These are phyloP conservation scores for Neodontobutis hainanensis DNA, from an alignment of 2,113 vertebrate genomes.

Conservation along the genomic window DNA sequence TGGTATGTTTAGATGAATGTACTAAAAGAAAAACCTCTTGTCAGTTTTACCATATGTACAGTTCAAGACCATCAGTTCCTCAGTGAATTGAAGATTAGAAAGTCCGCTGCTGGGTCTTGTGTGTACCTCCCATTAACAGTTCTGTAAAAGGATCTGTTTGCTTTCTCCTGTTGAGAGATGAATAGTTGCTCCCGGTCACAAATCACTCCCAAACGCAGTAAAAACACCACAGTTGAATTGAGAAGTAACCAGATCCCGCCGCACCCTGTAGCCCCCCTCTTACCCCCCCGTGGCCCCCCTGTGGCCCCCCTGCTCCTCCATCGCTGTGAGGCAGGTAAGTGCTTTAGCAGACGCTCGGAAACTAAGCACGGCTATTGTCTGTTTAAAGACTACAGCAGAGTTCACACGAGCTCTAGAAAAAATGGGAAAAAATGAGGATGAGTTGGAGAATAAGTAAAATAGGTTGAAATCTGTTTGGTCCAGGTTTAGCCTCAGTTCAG, in stretches of 20 bases:
- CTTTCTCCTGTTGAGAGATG: neutral
- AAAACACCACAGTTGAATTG: constrained; percentile 1
- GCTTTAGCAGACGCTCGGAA: constrained; percentile 32
- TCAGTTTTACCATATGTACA: neutral
- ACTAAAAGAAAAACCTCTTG: neutral
- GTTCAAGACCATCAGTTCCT: neutral
- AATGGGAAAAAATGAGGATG: neutral
- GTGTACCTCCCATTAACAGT: constrained; percentile 3
- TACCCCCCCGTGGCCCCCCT: neutral
- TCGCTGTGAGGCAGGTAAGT: constrained; percentile 37
- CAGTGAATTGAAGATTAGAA: neutral
- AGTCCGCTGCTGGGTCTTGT: neutral
- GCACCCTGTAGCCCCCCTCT: neutral
- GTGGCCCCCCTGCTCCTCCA: neutral
- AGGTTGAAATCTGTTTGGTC: neutral
- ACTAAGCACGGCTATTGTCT: constrained; percentile 12
- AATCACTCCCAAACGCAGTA: constrained; percentile 6
- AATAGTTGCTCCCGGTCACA: constrained; percentile 7
- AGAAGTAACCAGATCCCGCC: constrained; percentile 33
- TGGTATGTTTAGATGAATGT: no score
- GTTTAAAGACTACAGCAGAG: neutral
- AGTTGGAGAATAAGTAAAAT: neutral
- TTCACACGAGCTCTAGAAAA: neutral
- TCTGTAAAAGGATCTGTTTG: constrained; percentile 5
- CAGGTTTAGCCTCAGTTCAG: neutral